A percentile compares a stretch with the other conserved stretches of the same genome.
phyloP scores from a whole-genome alignment of 1,140 invertebrate species.

The Schlechtendalia chinensis region DNA sequence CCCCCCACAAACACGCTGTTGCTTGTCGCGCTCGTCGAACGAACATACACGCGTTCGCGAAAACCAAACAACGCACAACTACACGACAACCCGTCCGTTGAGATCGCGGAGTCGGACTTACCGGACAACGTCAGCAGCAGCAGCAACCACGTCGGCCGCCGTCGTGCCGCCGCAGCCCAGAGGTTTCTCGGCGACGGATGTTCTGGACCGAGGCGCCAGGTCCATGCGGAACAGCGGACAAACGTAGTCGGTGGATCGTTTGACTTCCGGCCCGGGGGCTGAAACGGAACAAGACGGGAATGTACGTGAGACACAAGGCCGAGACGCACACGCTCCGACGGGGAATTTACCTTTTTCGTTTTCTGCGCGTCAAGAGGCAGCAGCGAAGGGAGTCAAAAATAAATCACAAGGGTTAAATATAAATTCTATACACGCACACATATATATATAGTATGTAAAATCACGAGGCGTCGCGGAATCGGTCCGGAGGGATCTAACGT shows the following conservation, averaged over 20 bases:
- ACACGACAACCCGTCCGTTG: too few relatives aligned
- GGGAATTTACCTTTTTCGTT: conserved; percentile 24
- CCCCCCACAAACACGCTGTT: too few relatives aligned
- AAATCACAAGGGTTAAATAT: too few relatives aligned
- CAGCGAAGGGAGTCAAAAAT: neutral
- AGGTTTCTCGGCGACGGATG: conserved; percentile 49
- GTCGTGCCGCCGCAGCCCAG: neutral
- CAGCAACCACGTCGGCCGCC: neutral
- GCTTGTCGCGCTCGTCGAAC: too few relatives aligned
- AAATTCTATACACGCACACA: too few relatives aligned
- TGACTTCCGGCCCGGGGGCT: conserved; percentile 70
- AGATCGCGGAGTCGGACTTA: too few relatives aligned
- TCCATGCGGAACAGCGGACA: conserved; percentile 74
- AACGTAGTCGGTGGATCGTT: conserved; percentile 76
- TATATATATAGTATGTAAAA: too few relatives aligned
- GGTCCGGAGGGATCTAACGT: too few relatives aligned
- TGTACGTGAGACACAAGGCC: neutral
- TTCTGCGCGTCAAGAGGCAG: neutral
- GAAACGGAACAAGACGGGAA: conserved; percentile 53
- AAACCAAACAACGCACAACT: too few relatives aligned
- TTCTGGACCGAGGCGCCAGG: conserved; percentile 62
- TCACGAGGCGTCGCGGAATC: too few relatives aligned
- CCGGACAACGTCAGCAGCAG: neutral
- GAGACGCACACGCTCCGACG: neutral
- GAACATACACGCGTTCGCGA: too few relatives aligned